Base-by-base conservation (phyloP, 2,888 invertebrate species). In the Pristionchus exspectatus region DNA sequence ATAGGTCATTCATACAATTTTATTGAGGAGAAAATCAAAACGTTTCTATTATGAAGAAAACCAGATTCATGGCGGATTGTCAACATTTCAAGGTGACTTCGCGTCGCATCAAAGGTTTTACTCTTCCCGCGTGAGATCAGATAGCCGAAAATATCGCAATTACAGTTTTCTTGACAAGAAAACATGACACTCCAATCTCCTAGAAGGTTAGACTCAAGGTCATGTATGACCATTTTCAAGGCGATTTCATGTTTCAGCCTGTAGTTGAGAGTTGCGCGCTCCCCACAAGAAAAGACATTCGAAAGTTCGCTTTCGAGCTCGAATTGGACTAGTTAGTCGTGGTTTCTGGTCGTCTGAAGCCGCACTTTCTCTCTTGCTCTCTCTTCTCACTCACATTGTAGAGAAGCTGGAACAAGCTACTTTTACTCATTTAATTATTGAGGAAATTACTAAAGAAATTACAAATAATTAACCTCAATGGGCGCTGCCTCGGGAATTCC, bases 401-500 rank as follows among this genome's bases (percentile, higher is more conserved):
- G 74, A 74, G 38, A 5, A 74, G 38, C 74, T 74, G 74, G 24
- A 74, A 74, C 21, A 12, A 72, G 33, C 27, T 30, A 14, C 14
- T 30, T 9, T 50, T 50, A 50, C 30, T 27, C 2, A 66, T 66
- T 30, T 33, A 16, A 74, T 24, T 21, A 24, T 74, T 38, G 21
- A 38, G 1, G 21, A 2, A 44, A 74, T 2, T 24, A 63, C 5
- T 63, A 63, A n/a, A 59, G 2, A 5, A n/a, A 63, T 63, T 63
- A 33, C 33, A 33, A 14, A 72, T 24, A n/a, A n/a, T 27, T 69
- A 69, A 88, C 88, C 91, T 93, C 93, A 69, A 93, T 93, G 66
- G 93, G 94, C 69, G 93, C 92, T 44, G 93, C 93, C 59, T 92
- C 92, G 74, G 92, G 91, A 89, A 94, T 92, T 88, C 92, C 92